Percentiles rank a stretch among this genome's conserved stretches.
phyloP scores from a whole-genome alignment of 2,113 vertebrate species.

The Ptilonorhynchus violaceus region DNA sequence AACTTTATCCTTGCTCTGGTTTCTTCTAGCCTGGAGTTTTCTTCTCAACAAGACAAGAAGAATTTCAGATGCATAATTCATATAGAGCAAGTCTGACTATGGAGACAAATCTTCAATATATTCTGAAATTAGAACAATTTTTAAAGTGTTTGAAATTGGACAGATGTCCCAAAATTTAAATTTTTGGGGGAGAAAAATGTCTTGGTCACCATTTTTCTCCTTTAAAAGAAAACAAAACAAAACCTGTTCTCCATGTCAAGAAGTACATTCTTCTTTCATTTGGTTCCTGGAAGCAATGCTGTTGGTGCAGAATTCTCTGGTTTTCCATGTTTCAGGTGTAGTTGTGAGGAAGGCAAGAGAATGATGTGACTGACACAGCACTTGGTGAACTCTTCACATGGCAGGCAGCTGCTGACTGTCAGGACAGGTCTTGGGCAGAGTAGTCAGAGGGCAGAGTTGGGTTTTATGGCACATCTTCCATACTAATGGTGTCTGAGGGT shows the following conservation, averaged over 20 bases:
- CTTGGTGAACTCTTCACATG: accelerated
- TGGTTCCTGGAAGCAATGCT: background rate
- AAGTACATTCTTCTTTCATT: background rate
- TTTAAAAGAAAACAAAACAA: background rate
- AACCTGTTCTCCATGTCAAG: background rate
- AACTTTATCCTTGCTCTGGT: background rate
- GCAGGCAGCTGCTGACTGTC: background rate
- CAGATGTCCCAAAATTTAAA: background rate
- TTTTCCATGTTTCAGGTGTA: background rate
- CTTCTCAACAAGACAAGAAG: background rate
- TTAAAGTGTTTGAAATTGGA: background rate
- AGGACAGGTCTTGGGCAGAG: background rate
- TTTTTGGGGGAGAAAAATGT: accelerated
- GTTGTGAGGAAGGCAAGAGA: background rate
- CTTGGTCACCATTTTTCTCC: background rate
- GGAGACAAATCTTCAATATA: background rate
- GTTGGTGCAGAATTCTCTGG: background rate
- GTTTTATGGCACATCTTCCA: background rate
- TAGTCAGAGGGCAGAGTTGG: background rate
- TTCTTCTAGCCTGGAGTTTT: background rate
- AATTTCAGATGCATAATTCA: background rate
- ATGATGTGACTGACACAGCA: background rate
- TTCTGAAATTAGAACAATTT: background rate
- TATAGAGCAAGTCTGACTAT: background rate
- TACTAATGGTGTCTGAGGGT: background rate